These are phyloP conservation scores for Rhysida immarginata DNA, from an alignment of 1,140 invertebrate genomes.

Conservation along the genomic window DNA sequence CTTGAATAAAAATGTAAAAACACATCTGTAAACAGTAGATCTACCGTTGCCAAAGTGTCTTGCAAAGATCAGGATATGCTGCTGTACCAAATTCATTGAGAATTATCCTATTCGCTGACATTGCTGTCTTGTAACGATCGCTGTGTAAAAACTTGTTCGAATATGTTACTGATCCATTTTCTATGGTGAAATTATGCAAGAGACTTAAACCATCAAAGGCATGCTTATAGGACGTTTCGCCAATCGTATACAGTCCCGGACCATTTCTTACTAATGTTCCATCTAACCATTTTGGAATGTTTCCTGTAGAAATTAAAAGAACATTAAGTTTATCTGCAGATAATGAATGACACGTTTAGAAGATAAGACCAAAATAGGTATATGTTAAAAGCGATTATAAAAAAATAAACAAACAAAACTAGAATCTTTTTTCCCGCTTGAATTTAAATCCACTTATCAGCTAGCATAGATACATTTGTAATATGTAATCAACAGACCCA, in stretches of 20 bases:
- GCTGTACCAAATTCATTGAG: constrained; percentile 21
- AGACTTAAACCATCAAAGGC: constrained; percentile 32
- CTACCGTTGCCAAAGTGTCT: constrained; percentile 16
- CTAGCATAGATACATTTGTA: too few species aligned
- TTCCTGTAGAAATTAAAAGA: neutral
- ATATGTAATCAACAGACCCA: too few species aligned
- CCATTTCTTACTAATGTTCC: constrained; percentile 20
- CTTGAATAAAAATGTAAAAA: too few species aligned
- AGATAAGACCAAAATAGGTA: too few species aligned
- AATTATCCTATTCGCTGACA: constrained; percentile 20
- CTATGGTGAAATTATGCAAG: constrained; percentile 27
- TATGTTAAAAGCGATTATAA: too few species aligned
- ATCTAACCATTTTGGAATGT: constrained; percentile 1
- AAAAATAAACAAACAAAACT: too few species aligned
- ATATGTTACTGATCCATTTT: constrained; percentile 24
- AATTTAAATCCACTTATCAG: too few species aligned
- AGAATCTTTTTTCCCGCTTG: too few species aligned
- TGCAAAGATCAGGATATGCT: constrained; percentile 25
- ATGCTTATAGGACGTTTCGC: constrained; percentile 23
- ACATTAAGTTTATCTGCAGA: too few species aligned
- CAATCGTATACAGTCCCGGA: constrained; percentile 22
- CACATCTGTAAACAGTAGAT: too few species aligned
- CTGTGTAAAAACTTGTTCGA: constrained; percentile 27
- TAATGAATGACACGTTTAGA: too few species aligned
- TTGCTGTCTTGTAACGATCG: constrained; percentile 28